Base-by-base conservation (phyloP, 1,140 invertebrate genomes). In the Condylostylus longicornis region DNA sequence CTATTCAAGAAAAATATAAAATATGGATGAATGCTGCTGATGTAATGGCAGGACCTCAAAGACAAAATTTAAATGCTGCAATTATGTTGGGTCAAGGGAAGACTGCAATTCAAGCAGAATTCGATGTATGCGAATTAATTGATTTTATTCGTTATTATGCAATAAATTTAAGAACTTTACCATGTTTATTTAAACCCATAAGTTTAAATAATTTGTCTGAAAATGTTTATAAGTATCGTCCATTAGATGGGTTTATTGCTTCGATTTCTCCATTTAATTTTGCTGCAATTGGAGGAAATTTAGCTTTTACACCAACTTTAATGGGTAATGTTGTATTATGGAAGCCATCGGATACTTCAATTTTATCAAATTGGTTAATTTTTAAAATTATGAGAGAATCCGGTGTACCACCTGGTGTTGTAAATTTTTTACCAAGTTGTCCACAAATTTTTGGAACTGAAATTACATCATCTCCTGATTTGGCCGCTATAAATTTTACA, bases 201-300 rank as follows among this genome's bases (percentile, higher is more conserved):
- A 18, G 2, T 3, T 29, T 7, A 47, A 6, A 7, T 10, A 69
- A 70, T 17, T 68, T 74, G 1, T 82, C 77, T 0, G 66, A 74
- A 18, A 97, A 97, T 59, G 78, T 72, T 2, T 72, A 93, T 61
- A 64, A 84, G 27, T 85, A 88, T 54, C 67, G 91, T 42, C 90
- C 89, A 5, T 70, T 95, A 42, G 90, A 95, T 66, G 95, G 95
- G 5, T 99, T 99, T 61, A 79, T 98, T 45, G 94, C 94, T 6
- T 89, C 95, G 1, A 77, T 99, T 4, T 88, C 90, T 42, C 95
- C 95, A 0, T 99, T 99, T 58, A 99, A 99, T 64, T 98, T 98
- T 52, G 98, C 95, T 18, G 93, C 95, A 3, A 98, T 99, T 51
- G 94, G 90, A 33, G 95, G 89, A 21, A 96, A 98, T 65, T 66